Conservation (phyloP, 2,113 vertebrate genomes). For the Podarcis raffonei region DNA sequence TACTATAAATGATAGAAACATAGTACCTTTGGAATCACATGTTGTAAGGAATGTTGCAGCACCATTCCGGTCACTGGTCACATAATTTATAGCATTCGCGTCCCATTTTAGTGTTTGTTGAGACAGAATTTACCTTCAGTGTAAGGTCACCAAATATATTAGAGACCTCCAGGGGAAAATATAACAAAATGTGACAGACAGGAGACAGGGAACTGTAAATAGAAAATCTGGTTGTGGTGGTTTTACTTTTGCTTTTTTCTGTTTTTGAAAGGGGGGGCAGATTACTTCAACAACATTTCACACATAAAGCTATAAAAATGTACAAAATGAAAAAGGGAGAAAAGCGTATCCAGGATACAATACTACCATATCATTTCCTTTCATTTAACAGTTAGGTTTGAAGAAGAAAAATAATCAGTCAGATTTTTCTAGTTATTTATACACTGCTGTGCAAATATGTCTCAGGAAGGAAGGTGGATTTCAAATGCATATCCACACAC, state of each 20-base stretch:
- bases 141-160: not conserved
- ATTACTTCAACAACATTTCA: not conserved
- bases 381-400: not conserved
- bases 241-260: not conserved
- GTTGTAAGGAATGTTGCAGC: not conserved
- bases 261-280: not conserved
- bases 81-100: not conserved
- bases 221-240: not conserved
- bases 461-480: too few species aligned
- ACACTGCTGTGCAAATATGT: not conserved
- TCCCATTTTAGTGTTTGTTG: slow-evolving; percentile 24
- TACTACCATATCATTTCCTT: not conserved
- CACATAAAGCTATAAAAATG: not conserved
- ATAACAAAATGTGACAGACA: slow-evolving; percentile 3
- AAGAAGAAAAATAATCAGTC: not conserved
- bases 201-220: slow-evolving; percentile 10
- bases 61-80: not conserved
- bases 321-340: not conserved
- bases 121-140: slow-evolving; percentile 33
- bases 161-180: not conserved
- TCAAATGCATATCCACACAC: not conserved
- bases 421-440: not conserved
- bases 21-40: slow-evolving; percentile 10
- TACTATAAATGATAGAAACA: not conserved
- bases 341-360: not conserved